phyloP scores from a whole-genome alignment of 2,113 vertebrate genomes.

The Pterocles orientalis region DNA sequence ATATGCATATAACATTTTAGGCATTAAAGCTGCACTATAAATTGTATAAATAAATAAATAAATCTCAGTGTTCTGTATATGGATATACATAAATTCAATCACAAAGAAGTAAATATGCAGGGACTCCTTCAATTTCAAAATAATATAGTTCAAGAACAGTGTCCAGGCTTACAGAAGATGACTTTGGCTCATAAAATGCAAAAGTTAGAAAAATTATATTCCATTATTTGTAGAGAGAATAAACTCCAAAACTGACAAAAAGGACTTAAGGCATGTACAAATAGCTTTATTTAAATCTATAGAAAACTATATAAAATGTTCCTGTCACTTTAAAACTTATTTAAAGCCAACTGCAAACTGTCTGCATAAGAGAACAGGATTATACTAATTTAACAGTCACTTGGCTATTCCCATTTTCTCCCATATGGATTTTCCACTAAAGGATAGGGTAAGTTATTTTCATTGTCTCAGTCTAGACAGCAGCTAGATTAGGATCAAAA shows the following conservation, averaged over 20 bases:
- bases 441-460: slow-evolving; percentile 1
- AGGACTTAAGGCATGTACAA: background rate
- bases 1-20: accelerated
- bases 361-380: background rate
- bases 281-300: background rate
- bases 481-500: slow-evolving; percentile 49
- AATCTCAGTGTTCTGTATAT: background rate
- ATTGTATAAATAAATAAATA: background rate
- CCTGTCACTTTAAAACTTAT: background rate
- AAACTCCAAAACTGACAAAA: background rate
- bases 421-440: background rate
- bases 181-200: background rate
- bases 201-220: background rate
- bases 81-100: background rate
- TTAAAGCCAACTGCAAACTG: background rate
- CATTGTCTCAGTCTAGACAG: slow-evolving; percentile 65
- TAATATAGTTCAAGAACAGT: background rate
- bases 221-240: background rate
- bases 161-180: background rate
- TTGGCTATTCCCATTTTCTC: background rate
- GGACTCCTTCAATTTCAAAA: background rate
- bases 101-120: background rate
- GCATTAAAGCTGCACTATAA: background rate
- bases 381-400: background rate
- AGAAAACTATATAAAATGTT: background rate